phyloP scores from a whole-genome alignment of 2,888 invertebrate genomes.

The Octonoba sinensis region DNA sequence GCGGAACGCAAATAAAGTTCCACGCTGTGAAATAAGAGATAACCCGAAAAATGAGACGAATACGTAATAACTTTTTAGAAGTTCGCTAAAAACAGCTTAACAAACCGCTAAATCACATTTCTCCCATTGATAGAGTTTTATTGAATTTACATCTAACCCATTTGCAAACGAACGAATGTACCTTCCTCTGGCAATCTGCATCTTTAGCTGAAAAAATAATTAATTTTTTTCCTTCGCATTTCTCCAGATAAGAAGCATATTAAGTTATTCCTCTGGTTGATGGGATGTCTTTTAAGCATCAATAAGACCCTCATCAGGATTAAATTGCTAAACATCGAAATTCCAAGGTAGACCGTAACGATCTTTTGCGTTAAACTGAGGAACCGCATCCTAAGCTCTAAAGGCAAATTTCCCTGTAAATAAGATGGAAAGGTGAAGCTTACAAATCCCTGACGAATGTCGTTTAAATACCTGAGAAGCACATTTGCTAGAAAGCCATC shows the following conservation, averaged over 20 bases:
- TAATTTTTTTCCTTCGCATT: too few relatives aligned
- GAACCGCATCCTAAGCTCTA: conserved; percentile 34
- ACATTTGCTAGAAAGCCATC: conserved; percentile 35
- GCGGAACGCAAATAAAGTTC: too few relatives aligned
- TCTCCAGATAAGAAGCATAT: conserved; percentile 22
- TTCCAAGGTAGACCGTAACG: conserved; percentile 18
- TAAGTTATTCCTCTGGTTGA: conserved; percentile 28
- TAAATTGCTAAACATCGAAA: conserved; percentile 22
- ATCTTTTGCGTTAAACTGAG: conserved; percentile 48
- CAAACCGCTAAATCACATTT: too few relatives aligned
- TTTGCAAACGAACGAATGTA: too few relatives aligned
- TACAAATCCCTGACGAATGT: conserved; percentile 47
- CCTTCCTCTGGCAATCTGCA: too few relatives aligned
- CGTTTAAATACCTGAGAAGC: conserved; percentile 56
- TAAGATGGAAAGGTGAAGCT: conserved; percentile 61
- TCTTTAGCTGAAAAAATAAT: too few relatives aligned
- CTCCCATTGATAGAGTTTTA: too few relatives aligned
- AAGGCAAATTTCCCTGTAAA: conserved; percentile 52
- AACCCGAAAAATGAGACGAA: too few relatives aligned
- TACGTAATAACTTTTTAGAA: too few relatives aligned
- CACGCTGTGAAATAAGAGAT: too few relatives aligned
- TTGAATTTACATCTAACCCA: too few relatives aligned
- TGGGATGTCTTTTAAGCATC: conserved; percentile 8
- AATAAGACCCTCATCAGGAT: not conserved
- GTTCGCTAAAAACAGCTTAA: too few relatives aligned